Percentiles rank a stretch among this genome's conserved stretches.
These are phyloP conservation scores for Lontra canadensis DNA, from an alignment of 2,113 vertebrate genomes.

Conservation along the genomic window DNA sequence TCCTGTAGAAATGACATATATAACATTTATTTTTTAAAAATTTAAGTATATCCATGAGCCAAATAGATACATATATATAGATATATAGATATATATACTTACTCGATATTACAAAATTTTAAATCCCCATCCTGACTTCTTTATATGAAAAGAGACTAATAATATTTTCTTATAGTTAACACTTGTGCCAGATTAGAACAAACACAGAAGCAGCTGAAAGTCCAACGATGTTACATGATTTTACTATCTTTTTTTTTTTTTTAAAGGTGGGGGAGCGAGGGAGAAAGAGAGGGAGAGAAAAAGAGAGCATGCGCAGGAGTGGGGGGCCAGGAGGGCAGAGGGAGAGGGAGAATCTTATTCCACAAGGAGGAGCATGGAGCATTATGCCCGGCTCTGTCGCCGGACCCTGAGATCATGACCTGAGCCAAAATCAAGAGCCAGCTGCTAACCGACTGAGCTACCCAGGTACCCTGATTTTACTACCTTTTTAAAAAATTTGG, in stretches of 20 bases:
- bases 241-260: not conserved
- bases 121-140: not conserved
- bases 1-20: not conserved
- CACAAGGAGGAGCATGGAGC: not conserved
- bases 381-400: accelerated
- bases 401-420: not conserved
- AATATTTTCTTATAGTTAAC: not conserved
- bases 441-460: not conserved
- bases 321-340: not conserved
- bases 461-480: not conserved
- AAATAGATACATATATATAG: not conserved
- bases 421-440: not conserved
- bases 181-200: not conserved
- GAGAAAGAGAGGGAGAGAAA: not conserved
- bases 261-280: not conserved
- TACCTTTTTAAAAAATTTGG: not conserved
- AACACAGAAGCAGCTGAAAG: not conserved
- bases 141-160: not conserved
- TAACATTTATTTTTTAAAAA: not conserved
- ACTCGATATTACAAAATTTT: not conserved
- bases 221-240: not conserved
- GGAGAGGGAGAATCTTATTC: not conserved
- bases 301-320: not conserved
- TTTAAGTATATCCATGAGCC: not conserved
- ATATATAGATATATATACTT: not conserved